These are phyloP conservation scores for Drosophila fuyamai DNA, from an alignment of 1,140 invertebrate genomes.

Conservation along the genomic window DNA sequence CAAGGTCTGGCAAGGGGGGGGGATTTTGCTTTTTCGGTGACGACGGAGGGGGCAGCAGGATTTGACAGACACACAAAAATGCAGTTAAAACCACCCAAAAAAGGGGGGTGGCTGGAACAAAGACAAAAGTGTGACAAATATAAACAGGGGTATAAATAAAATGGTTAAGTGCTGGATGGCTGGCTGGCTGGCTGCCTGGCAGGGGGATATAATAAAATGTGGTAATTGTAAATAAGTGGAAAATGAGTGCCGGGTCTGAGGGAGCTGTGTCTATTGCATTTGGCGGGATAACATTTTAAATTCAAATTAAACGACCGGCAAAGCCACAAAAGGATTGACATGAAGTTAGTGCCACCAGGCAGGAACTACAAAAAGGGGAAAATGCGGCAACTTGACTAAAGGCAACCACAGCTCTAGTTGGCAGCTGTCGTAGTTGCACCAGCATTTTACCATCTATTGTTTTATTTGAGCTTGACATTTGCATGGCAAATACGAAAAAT, in stretches of 20 bases:
- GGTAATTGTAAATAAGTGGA: slow-evolving; percentile 84
- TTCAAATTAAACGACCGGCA: slow-evolving; percentile 82
- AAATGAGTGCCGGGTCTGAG: slow-evolving; percentile 57
- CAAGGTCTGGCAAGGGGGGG: slow-evolving; percentile 27
- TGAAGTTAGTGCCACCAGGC: slow-evolving; percentile 71
- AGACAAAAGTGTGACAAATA: slow-evolving; percentile 82
- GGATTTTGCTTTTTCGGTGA: background rate
- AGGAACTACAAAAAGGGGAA: slow-evolving; percentile 38
- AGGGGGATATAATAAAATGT: slow-evolving; percentile 73
- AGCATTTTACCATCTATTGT: slow-evolving; percentile 53
- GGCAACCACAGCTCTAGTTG: slow-evolving; percentile 69
- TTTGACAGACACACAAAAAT: slow-evolving; percentile 79
- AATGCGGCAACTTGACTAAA: slow-evolving; percentile 46
- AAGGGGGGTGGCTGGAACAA: slow-evolving; percentile 33
- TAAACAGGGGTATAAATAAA: slow-evolving; percentile 82
- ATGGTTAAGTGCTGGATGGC: slow-evolving; percentile 54
- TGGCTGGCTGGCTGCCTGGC: slow-evolving; percentile 4
- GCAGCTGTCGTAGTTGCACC: slow-evolving; percentile 44
- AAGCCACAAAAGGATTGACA: slow-evolving; percentile 82
- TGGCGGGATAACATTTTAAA: slow-evolving; percentile 80
- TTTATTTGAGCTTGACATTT: slow-evolving; percentile 73
- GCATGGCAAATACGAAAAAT: slow-evolving; percentile 46
- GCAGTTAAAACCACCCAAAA: slow-evolving; percentile 63
- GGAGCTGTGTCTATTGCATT: slow-evolving; percentile 55
- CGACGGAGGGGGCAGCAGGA: slow-evolving; percentile 11